A percentile compares a stretch with the other conserved stretches of the same genome.
phyloP scores from a whole-genome alignment of 1,140 invertebrate genomes.

The Nephila pilipes region DNA sequence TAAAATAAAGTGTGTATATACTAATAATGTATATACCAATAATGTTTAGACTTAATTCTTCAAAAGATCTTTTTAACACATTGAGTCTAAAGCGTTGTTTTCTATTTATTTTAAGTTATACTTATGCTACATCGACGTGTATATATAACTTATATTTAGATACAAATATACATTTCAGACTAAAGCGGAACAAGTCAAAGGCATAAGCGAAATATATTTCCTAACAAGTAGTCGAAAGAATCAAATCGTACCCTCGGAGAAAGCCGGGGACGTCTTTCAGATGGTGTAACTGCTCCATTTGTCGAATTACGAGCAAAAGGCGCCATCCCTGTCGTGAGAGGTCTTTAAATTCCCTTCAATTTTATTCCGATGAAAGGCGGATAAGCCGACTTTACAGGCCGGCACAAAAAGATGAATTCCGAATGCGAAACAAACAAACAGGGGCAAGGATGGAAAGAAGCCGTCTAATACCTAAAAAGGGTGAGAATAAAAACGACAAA shows the following conservation, averaged over 20 bases:
- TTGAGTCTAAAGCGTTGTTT: no score
- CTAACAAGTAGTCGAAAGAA: background rate
- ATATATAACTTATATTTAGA: no score
- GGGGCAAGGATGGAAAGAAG: no score
- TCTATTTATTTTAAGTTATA: no score
- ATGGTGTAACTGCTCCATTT: conserved; percentile 27
- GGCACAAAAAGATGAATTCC: conserved; percentile 2
- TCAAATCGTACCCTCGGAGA: conserved; percentile 13
- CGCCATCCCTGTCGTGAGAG: conserved; percentile 18
- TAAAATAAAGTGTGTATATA: no score
- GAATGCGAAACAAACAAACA: background rate
- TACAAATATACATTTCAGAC: no score
- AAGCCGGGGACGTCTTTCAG: conserved; percentile 6
- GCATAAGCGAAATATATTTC: background rate
- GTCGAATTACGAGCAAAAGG: conserved; percentile 8
- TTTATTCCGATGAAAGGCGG: conserved; percentile 37
- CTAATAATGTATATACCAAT: no score
- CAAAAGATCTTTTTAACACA: no score
- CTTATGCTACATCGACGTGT: no score
- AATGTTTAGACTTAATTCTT: no score
- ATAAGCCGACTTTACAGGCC: conserved; percentile 38
- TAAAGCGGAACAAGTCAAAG: no score
- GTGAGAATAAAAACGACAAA: conserved; percentile 13
- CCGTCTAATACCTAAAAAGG: conserved; percentile 21
- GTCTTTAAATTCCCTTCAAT: conserved; percentile 26